Percentiles rank a stretch among this genome's conserved stretches.
Conservation (phyloP, 2,113 vertebrate genomes). For the Amphilophus citrinellus region DNA sequence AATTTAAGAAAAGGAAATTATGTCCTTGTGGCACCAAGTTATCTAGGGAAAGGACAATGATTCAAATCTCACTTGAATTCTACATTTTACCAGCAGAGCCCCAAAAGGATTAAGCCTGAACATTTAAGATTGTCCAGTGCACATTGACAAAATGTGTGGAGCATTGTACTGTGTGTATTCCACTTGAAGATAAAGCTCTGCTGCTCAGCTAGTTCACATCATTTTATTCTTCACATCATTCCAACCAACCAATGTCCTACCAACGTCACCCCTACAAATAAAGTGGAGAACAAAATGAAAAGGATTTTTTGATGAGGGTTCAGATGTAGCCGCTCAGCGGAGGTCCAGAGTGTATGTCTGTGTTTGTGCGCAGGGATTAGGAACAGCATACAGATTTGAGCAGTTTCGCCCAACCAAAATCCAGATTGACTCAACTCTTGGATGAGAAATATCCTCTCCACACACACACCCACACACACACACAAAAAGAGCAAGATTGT, state of each 20-base stretch:
- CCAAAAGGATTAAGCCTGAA: constrained; percentile 52
- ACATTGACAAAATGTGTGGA: constrained; percentile 7
- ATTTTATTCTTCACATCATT: neutral
- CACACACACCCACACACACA: neutral
- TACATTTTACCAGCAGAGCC: constrained; percentile 53
- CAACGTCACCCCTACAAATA: constrained; percentile 26
- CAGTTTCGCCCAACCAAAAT: constrained; percentile 38
- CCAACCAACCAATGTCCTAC: too few species aligned
- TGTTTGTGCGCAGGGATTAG: constrained; percentile 59
- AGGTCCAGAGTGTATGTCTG: constrained; percentile 49
- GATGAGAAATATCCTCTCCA: constrained; percentile 25
- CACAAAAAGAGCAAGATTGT: neutral
- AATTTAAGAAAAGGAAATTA: constrained; percentile 68
- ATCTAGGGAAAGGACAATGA: constrained; percentile 50
- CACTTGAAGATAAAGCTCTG: constrained; percentile 16
- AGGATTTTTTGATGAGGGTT: constrained; percentile 56
- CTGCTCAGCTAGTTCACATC: constrained; percentile 4
- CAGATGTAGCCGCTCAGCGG: constrained; percentile 45
- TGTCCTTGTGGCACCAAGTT: constrained; percentile 58
- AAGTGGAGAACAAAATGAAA: constrained; percentile 49
- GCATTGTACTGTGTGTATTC: neutral
- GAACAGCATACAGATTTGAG: constrained; percentile 62
- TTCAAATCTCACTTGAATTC: constrained; percentile 68
- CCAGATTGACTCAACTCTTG: constrained; percentile 37
- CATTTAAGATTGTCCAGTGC: constrained; percentile 53